A percentile compares a stretch with the other conserved stretches of the same genome.
Evolutionary conservation across 2,888 invertebrate species (phyloP).

Genomic region (Ophonus ardosiacus): DNA sequence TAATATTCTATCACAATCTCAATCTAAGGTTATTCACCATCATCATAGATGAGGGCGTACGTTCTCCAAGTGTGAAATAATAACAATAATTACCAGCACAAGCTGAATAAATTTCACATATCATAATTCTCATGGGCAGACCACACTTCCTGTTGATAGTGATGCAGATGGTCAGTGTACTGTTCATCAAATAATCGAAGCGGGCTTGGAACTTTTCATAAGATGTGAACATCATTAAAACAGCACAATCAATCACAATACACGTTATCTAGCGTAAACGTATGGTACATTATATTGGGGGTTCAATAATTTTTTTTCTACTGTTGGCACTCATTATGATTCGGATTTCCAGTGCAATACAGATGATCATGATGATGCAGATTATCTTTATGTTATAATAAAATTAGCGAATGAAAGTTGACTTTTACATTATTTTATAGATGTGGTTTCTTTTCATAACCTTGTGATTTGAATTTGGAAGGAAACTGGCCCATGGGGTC

Average conservation of each 20-base stretch:
- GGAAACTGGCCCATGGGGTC: too few species aligned
- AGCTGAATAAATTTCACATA: conserved; percentile 73
- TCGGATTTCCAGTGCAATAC: too few species aligned
- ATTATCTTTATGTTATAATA: too few species aligned
- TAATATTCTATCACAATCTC: neutral
- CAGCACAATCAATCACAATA: neutral
- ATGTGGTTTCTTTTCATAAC: too few species aligned
- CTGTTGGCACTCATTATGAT: too few species aligned
- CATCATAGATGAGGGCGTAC: conserved; percentile 27
- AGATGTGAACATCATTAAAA: neutral
- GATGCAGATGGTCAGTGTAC: conserved; percentile 23
- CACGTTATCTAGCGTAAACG: neutral
- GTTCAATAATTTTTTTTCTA: too few species aligned
- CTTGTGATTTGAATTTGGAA: too few species aligned
- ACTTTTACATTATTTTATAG: too few species aligned
- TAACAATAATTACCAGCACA: conserved; percentile 53
- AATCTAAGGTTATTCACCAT: conserved; percentile 53
- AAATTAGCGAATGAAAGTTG: too few species aligned
- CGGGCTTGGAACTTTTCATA: neutral
- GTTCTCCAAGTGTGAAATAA: conserved; percentile 42
- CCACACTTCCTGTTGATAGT: conserved; percentile 71
- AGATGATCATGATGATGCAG: too few species aligned
- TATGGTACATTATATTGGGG: too few species aligned
- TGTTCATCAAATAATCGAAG: neutral
- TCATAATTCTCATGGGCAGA: conserved; percentile 71